Evolutionary conservation across 2,113 vertebrate species (phyloP).

Genomic region (Diadophis punctatus): DNA sequence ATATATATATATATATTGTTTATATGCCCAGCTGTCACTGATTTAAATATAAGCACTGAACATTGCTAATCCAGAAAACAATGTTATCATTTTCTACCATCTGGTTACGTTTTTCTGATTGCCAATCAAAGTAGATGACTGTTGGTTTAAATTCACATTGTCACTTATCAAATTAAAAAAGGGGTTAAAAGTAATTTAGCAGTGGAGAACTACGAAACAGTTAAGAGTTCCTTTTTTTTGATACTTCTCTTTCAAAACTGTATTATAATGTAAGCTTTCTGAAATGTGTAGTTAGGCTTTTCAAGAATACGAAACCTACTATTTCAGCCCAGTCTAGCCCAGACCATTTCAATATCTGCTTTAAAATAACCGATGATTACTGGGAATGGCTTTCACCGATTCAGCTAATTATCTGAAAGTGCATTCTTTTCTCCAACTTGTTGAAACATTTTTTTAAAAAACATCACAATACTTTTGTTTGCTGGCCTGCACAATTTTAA

Average conservation of each 20-base stretch:
- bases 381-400: neutral
- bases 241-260: neutral
- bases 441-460: neutral
- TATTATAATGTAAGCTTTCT: neutral
- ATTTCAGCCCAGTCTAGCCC: neutral
- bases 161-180: neutral
- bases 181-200: neutral
- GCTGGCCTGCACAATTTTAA: neutral
- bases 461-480: neutral
- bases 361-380: conserved; percentile 15
- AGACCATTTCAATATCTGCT: neutral
- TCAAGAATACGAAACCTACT: neutral
- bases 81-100: neutral
- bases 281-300: neutral
- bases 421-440: neutral
- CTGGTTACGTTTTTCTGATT: neutral
- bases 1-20: too few species aligned
- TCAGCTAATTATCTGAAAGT: conserved; percentile 7
- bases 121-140: neutral
- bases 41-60: neutral
- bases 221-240: neutral
- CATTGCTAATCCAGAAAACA: neutral
- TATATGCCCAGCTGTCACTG: neutral
- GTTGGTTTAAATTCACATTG: neutral
- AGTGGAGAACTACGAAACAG: neutral